Evolutionary conservation across 2,888 invertebrate species (phyloP), one percentile per base, ranked within the genome.

Genomic region (Pediacus dermestoides): DNA sequence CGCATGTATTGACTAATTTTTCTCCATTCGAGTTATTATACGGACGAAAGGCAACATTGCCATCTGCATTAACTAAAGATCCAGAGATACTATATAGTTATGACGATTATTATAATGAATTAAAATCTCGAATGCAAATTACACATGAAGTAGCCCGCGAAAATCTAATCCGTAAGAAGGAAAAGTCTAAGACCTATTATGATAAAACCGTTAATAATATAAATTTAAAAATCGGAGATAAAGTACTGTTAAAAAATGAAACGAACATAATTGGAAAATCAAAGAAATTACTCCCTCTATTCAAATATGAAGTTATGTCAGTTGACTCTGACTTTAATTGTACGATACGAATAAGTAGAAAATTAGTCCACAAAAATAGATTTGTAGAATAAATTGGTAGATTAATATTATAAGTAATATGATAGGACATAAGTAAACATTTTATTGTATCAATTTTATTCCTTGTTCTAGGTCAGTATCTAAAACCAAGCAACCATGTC

Each of bases 1-100:
- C 52, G 1, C 59, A 63, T 39, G 42, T 48, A 2, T 34, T 47
- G 4, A 58, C 55, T 4, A 39, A 40, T 3, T 58, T 41, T 26
- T 41, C 48, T 1, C 57, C 55, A n/a, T 48, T 45, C 21, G 53
- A 58, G 46, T 21, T 58, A 18, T 21, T 52, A 2, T 57, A 48
- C 16, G 53, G 56, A 9, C 21, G 39, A 27, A 35, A 34, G 40
- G 26, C 48, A 4, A 32, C 39, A 32, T 25, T 53, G 6, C 53
- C 50, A 12, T 35, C 43, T 3, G 42, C 53, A 6, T 22, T 59
- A 10, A 34, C 34, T 44, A 42, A 26, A 37, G 7, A 11, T 18
- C 49, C 53, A 12, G 41, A 55, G 39, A 46, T 47, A 26, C 41
- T 42, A 18, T 57, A 55, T 35, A 37, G 16, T 30, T 30, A 30